Evolutionary conservation across 2,797 vertebrate genomes (phyloP).

Genomic region (Eutrigla gurnardus): DNA sequence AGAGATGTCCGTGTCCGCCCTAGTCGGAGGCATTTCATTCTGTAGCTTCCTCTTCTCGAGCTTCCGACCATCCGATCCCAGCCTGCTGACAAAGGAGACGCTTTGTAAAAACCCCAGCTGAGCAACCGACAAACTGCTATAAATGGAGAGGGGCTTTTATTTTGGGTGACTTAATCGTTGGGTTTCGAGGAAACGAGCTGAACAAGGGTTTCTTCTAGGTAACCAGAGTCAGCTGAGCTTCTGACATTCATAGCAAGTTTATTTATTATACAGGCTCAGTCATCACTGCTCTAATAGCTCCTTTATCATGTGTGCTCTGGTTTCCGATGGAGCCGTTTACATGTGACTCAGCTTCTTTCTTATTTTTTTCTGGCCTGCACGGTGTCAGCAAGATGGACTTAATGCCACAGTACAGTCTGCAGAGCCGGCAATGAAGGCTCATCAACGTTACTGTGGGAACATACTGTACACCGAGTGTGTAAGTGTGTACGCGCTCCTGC

Average conservation of each 20-base stretch:
- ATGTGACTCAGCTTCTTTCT: conserved; percentile 24
- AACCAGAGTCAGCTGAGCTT: conserved; percentile 41
- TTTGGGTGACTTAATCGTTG: conserved; percentile 40
- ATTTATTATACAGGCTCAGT: conserved; percentile 48
- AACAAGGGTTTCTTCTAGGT: conserved; percentile 49
- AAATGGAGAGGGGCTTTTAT: conserved; percentile 33
- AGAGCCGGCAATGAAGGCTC: conserved; percentile 13
- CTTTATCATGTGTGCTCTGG: conserved; percentile 31
- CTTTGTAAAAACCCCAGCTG: conserved; percentile 32
- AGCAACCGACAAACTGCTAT: conserved; percentile 19
- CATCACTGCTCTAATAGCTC: conserved; percentile 29
- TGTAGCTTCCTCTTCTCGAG: conserved; percentile 14
- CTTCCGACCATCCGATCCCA: background rate
- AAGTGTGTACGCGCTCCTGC: background rate
- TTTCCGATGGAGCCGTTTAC: conserved; percentile 9
- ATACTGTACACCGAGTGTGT: background rate
- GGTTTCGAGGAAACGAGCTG: conserved; percentile 32
- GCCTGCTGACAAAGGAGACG: conserved; percentile 29
- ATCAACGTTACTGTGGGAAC: conserved; percentile 30
- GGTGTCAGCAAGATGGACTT: conserved; percentile 5
- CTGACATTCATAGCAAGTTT: conserved; percentile 31
- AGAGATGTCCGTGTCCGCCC: conserved; percentile 4
- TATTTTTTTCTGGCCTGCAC: background rate
- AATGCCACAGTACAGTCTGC: conserved; percentile 13
- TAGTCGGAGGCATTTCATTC: background rate